phyloP scores from a whole-genome alignment of 2,797 vertebrate genomes.

The Galago senegalensis region DNA sequence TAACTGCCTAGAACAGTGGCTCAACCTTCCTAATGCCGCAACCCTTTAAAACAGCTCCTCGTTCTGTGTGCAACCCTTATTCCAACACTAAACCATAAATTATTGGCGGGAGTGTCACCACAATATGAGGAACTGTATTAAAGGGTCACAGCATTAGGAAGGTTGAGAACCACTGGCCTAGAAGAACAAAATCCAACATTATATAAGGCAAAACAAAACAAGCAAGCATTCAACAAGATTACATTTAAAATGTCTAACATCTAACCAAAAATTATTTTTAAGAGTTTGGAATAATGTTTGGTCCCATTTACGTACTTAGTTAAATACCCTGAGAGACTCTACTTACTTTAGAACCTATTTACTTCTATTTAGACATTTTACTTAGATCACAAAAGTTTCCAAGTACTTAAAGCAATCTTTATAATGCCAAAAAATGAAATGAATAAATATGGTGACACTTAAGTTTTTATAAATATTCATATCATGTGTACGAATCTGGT shows the following conservation, averaged over 20 bases:
- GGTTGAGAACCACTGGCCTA: background rate
- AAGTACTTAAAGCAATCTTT: conserved; percentile 50
- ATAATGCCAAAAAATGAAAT: conserved; percentile 39
- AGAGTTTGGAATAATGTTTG: conserved; percentile 10
- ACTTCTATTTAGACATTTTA: conserved; percentile 19
- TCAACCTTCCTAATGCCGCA: too few relatives aligned
- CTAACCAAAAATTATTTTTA: conserved; percentile 28
- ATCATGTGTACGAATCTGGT: conserved; percentile 10
- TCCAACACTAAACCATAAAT: too few relatives aligned
- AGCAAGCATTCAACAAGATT: background rate
- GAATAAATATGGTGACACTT: conserved; percentile 1
- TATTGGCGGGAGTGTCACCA: too few relatives aligned
- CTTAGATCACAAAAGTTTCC: background rate
- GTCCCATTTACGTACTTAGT: conserved; percentile 1
- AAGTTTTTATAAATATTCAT: conserved; percentile 52
- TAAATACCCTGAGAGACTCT: background rate
- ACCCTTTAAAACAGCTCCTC: too few relatives aligned
- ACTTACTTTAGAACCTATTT: conserved; percentile 4
- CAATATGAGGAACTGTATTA: too few relatives aligned
- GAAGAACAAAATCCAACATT: background rate
- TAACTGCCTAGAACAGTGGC: background rate
- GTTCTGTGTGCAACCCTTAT: too few relatives aligned
- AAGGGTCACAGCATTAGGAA: too few relatives aligned
- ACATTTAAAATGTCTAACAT: background rate
- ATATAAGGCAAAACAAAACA: conserved; percentile 5